Percentiles rank a stretch among this genome's conserved stretches.
Evolutionary conservation across 1,140 invertebrate species (phyloP).

Genomic region (Brachionus rubens): DNA sequence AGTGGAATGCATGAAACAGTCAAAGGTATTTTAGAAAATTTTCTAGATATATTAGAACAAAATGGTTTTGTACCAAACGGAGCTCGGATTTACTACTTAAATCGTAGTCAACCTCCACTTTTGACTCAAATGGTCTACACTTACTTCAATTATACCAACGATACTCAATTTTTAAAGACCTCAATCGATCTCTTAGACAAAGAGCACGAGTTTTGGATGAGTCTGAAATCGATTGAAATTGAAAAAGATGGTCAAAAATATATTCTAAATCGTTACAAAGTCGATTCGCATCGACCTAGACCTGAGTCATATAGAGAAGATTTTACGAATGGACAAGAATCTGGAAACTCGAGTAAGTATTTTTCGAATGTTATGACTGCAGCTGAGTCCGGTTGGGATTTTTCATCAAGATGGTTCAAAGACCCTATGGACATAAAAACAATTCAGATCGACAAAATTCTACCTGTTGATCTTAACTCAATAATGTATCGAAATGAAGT

Average conservation of each 20-base stretch:
- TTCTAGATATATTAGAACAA: slow-evolving; percentile 50
- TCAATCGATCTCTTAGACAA: neutral
- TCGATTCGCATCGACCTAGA: slow-evolving; percentile 53
- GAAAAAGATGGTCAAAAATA: neutral
- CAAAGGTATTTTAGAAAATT: slow-evolving; percentile 67
- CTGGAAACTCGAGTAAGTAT: slow-evolving; percentile 55
- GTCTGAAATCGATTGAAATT: neutral
- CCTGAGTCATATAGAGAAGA: slow-evolving; percentile 82
- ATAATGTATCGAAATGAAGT: slow-evolving; percentile 76
- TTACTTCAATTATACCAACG: slow-evolving; percentile 27
- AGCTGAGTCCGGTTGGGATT: slow-evolving; percentile 91
- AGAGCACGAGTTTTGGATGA: slow-evolving; percentile 44
- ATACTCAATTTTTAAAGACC: slow-evolving; percentile 6
- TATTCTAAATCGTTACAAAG: slow-evolving; percentile 6
- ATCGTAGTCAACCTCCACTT: slow-evolving; percentile 80
- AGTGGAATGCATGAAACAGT: slow-evolving; percentile 78
- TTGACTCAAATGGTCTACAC: slow-evolving; percentile 72
- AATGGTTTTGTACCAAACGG: slow-evolving; percentile 82
- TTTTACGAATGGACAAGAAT: slow-evolving; percentile 48
- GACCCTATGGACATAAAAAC: slow-evolving; percentile 53
- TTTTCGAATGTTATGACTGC: slow-evolving; percentile 80
- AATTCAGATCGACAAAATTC: slow-evolving; percentile 66
- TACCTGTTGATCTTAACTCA: slow-evolving; percentile 81
- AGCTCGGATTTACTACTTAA: slow-evolving; percentile 78
- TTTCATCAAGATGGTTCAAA: slow-evolving; percentile 81